Base-by-base conservation (phyloP, 2,797 vertebrate genomes). In the Lithobates pipiens region DNA sequence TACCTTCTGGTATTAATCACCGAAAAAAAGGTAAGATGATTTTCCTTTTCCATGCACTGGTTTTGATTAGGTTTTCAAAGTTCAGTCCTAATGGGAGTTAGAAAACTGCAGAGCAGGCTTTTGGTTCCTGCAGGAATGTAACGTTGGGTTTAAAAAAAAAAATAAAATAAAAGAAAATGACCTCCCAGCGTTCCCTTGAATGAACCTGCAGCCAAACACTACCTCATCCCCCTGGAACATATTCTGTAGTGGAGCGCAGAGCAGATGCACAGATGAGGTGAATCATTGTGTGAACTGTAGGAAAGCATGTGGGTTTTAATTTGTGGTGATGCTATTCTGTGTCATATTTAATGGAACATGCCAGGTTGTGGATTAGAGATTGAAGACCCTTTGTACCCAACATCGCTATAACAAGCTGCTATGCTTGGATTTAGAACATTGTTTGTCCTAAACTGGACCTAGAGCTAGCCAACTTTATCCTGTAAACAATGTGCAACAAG, bases 1-100 rank as follows among this genome's bases (percentile, higher is more conserved):
- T 3, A 25, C n/a, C 78, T 32, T 81, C 78, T 86, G 78, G 78
- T 81, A 61, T 76, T 71, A 70, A 81, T 86, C 79, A 73, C 54
- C 50, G 36, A 63, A 82, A 86, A 86, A 39, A 82, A 86, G 85
- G 85, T 86, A 86, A 86, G 85, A 86, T 44, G 16, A 82, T 65
- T 81, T 86, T 67, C 68, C 11, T 75, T 69, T 78, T 85, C 69
- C 70, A 74, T 74, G 70, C 63, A 11, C 34, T 76, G 71, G 46
- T 75, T 85, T 76, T 76, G 72, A 85, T 85, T 77, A 67, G 25
- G 15, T 74, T 85, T 71, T 78, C 68, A 61, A 39, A 73, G 32
- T 11, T 16, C 69, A 50, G 34, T 13, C 44, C 50, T 71, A 61
- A 46, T 63, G 69, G 42, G 76, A 85, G 29, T 80, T 79, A n/a